These are phyloP conservation scores for Maniola hyperantus DNA, from an alignment of 2,888 invertebrate species.

Conservation along the genomic window DNA sequence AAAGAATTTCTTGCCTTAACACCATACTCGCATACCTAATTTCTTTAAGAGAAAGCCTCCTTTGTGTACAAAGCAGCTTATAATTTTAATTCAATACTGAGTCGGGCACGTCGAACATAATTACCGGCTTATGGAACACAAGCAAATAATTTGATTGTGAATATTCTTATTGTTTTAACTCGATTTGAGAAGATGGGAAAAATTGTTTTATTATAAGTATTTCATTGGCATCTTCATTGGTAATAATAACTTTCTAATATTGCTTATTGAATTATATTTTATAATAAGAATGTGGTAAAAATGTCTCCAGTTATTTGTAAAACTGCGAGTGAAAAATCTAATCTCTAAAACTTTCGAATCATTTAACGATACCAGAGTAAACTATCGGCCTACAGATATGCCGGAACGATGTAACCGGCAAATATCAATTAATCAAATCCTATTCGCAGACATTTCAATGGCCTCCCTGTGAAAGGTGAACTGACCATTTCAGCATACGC, in stretches of 20 bases:
- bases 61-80: conserved; percentile 13
- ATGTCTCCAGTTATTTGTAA: too few species aligned
- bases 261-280: background rate
- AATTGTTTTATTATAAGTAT: background rate
- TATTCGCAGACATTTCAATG: conserved; percentile 88
- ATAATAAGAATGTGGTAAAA: background rate
- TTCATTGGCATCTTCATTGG: too few species aligned
- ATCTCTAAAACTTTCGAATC: background rate
- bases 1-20: conserved; percentile 17
- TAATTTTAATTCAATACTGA: conserved; percentile 33
- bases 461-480: conserved; percentile 93
- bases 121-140: conserved; percentile 48
- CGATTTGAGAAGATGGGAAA: conserved; percentile 1
- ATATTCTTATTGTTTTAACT: conserved; percentile 39
- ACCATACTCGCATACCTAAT: conserved; percentile 3
- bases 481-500: conserved; percentile 93
- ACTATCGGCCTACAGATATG: background rate
- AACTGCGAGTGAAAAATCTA: too few species aligned
- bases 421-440: background rate
- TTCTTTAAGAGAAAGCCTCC: conserved; percentile 7
- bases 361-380: too few species aligned
- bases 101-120: conserved; percentile 43
- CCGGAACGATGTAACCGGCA: background rate
- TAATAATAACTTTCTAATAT: background rate
- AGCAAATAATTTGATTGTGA: conserved; percentile 42